A percentile compares a stretch with the other conserved stretches of the same genome.
These are phyloP conservation scores for Aricia agestis DNA, from an alignment of 1,140 invertebrate genomes.

Conservation along the genomic window DNA sequence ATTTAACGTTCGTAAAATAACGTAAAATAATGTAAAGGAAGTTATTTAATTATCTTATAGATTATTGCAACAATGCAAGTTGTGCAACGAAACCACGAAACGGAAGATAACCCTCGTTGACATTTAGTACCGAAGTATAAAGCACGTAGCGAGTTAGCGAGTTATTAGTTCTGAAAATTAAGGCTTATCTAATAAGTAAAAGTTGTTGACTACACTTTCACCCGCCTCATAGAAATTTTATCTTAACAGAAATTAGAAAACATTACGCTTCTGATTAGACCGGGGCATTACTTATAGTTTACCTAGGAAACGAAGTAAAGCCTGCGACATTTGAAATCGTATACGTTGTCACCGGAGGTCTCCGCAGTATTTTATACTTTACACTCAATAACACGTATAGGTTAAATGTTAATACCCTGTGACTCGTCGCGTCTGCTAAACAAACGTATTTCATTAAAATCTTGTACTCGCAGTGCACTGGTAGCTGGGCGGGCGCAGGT, in stretches of 20 bases:
- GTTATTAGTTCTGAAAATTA: slow-evolving; percentile 3
- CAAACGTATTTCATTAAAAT: too few relatives aligned
- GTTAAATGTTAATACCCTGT: not conserved
- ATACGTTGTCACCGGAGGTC: not conserved
- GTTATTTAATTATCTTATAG: slow-evolving; percentile 1
- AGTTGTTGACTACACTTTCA: slow-evolving; percentile 6
- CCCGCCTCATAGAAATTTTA: not conserved
- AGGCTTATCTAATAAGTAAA: slow-evolving; percentile 8
- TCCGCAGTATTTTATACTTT: not conserved
- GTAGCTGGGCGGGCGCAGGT: slow-evolving; percentile 20
- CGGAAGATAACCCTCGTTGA: not conserved
- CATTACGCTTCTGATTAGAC: not conserved
- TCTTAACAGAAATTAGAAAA: not conserved
- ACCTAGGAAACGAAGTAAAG: not conserved
- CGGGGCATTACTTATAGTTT: not conserved
- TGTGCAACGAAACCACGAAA: not conserved
- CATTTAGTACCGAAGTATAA: not conserved
- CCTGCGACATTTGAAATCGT: not conserved
- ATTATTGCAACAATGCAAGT: slow-evolving; percentile 1
- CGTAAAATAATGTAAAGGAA: too few relatives aligned
- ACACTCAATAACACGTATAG: not conserved
- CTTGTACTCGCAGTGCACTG: not conserved
- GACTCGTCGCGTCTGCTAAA: not conserved
- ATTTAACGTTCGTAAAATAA: too few relatives aligned
- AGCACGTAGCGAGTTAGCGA: not conserved